Percentiles rank a stretch among this genome's conserved stretches.
These are phyloP conservation scores for Galeruca laticollis DNA, from an alignment of 2,888 invertebrate genomes.

Conservation along the genomic window DNA sequence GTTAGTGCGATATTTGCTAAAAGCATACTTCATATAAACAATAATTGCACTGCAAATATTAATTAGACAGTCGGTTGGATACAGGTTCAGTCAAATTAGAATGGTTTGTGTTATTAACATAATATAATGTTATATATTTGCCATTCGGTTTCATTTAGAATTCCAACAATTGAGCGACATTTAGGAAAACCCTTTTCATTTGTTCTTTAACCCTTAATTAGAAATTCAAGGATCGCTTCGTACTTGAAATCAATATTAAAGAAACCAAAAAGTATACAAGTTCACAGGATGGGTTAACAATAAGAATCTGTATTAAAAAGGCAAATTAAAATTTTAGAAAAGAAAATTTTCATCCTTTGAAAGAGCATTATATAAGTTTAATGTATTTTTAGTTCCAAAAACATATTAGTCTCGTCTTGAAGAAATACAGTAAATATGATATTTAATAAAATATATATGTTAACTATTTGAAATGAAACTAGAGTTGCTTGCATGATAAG, in stretches of 20 bases:
- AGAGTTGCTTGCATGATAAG: no score
- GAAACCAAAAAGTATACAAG: neutral
- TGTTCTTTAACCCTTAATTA: conserved; percentile 22
- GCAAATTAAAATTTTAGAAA: neutral
- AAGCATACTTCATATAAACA: neutral
- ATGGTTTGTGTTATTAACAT: conserved; percentile 10
- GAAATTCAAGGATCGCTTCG: conserved; percentile 3
- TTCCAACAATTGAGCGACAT: conserved; percentile 15
- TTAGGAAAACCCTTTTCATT: conserved; percentile 20
- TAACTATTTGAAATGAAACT: no score
- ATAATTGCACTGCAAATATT: neutral
- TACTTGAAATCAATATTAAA: conserved; percentile 2
- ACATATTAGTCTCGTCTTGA: no score
- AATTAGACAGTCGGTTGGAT: neutral
- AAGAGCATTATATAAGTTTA: no score
- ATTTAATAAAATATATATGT: no score
- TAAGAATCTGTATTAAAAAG: neutral
- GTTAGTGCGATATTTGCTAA: neutral
- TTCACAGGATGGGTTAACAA: neutral
- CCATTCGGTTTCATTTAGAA: conserved; percentile 14
- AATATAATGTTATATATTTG: conserved; percentile 10
- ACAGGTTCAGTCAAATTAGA: neutral
- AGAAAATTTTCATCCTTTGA: no score
- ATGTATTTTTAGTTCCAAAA: no score
- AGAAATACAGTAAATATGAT: no score